A percentile compares a stretch with the other conserved stretches of the same genome.
Evolutionary conservation across 2,797 vertebrate genomes (phyloP).

Genomic region (Orientallactaga sibirica): DNA sequence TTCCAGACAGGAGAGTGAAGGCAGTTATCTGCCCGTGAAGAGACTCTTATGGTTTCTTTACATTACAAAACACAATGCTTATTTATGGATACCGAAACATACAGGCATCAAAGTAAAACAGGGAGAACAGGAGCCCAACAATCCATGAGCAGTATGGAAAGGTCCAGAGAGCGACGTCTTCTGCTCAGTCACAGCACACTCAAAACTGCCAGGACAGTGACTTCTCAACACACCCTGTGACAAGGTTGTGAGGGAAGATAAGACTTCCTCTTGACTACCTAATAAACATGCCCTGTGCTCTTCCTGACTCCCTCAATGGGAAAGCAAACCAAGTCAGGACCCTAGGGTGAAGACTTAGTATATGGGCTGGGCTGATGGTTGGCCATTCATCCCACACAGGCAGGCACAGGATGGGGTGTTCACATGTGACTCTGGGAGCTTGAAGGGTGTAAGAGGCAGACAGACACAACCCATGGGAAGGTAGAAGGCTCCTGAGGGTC

Average conservation of each 20-base stretch:
- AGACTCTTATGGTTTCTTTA: not conserved
- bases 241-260: not conserved
- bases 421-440: not conserved
- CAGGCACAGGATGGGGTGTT: not conserved
- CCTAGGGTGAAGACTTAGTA: not conserved
- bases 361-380: too few relatives aligned
- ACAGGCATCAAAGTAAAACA: fast-evolving
- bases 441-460: too few relatives aligned
- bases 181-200: not conserved
- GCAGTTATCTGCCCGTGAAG: not conserved
- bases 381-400: not conserved
- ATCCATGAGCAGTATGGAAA: too few relatives aligned
- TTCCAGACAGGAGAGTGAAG: not conserved
- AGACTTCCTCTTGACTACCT: not conserved
- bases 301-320: not conserved
- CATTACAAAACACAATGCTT: fast-evolving
- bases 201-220: not conserved
- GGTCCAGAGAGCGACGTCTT: not conserved
- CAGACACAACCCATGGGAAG: too few relatives aligned
- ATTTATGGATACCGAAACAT: not conserved
- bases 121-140: too few relatives aligned
- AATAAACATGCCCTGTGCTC: not conserved
- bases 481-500: not conserved
- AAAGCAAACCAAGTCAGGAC: not conserved
- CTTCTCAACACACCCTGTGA: too few relatives aligned